Evolutionary conservation across 1,140 invertebrate genomes (phyloP), one percentile per base, ranked within the genome.

Genomic region (Caenorhabditis inopinata): DNA sequence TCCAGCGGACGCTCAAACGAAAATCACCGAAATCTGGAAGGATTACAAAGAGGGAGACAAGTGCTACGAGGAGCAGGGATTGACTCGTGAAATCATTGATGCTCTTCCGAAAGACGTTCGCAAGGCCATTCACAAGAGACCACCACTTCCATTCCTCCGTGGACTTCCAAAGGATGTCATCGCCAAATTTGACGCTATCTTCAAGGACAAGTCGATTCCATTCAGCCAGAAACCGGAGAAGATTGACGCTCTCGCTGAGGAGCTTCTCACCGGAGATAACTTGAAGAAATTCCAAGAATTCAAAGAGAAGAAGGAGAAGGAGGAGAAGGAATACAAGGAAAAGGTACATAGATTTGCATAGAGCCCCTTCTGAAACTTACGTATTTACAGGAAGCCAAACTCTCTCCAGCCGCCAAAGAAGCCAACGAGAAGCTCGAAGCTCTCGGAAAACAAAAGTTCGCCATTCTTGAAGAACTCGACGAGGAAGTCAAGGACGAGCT

Each of bases 31-130:
- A 7, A 79, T 79, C 45, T 79, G 78, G 78, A 79, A 79, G 23
- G 68, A 79, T 35, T 79, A 79, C 45, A 79, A 79, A 27, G 78
- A 79, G 7, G 78, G 78, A 49, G 73, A 79, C 25, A 79, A 79
- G 62, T 79, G 78, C 46, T 79, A 74, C 23, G 47, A 74, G 16
- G 62, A 79, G 16, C 78, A 79, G 29, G 78, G 62, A 74, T 47
- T 74, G 45, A 79, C 78, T 25, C 45, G 73, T 42, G 78, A 79
- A 49, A 21, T 79, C 1, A 47, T 79, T 12, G 78, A 79, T 16
- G 12, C 42, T 73, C 78, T 79, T 35, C 78, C 78, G 23, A 51
- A 74, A 14, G 78, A 79, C n/a, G 58, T 68, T 14, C 53, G 62
- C 11, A 74, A 68, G 25, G 46, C 42, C 27, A 48, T 79, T 35